These are phyloP conservation scores for Panurus biarmicus DNA, from an alignment of 2,113 vertebrate genomes.

Conservation along the genomic window DNA sequence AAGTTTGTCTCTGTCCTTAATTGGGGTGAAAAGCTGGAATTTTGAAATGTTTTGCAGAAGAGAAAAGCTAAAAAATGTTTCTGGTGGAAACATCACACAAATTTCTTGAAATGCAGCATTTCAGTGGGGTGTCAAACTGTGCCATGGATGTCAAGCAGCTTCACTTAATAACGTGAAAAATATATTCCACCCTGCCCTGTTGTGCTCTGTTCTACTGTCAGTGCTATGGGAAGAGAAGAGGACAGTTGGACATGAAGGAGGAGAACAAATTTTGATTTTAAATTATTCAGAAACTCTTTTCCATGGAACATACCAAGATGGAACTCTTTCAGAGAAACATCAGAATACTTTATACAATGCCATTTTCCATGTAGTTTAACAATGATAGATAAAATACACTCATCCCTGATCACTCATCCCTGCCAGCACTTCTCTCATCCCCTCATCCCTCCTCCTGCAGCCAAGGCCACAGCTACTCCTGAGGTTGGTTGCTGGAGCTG, in stretches of 20 bases:
- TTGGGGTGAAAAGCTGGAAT: neutral
- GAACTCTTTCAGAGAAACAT: neutral
- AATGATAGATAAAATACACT: rapidly evolving
- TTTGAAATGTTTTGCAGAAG: neutral
- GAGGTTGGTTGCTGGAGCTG: neutral
- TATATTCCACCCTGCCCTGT: neutral
- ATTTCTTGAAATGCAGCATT: neutral
- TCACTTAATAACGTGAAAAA: neutral
- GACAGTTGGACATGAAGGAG: neutral
- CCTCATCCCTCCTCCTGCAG: neutral
- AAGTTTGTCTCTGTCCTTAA: neutral
- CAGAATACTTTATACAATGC: neutral
- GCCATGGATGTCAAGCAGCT: neutral
- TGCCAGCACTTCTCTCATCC: neutral
- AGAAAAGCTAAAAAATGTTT: neutral
- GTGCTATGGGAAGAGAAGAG: neutral
- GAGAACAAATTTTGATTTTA: neutral
- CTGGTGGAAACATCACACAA: neutral
- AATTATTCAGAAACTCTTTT: neutral
- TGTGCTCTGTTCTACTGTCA: neutral
- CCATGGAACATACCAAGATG: neutral
- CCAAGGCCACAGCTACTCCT: neutral
- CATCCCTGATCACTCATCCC: neutral
- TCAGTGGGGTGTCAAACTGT: neutral
- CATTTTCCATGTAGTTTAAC: neutral